Evolutionary conservation across 2,113 vertebrate genomes (phyloP).

Genomic region (Scartelaos histophorus): DNA sequence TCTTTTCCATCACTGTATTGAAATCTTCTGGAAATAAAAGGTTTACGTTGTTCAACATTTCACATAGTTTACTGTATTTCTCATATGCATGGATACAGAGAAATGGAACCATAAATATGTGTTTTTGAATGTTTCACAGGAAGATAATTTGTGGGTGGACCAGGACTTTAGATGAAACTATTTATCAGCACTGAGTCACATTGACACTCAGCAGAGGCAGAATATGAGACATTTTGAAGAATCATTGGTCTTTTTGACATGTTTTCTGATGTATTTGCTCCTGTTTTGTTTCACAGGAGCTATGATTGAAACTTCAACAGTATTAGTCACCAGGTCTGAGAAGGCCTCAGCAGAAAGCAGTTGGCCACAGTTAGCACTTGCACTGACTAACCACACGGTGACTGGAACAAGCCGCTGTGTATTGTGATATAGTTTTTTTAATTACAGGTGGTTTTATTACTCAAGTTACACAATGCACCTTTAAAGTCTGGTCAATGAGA

Average conservation of each 20-base stretch:
- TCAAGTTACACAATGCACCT: too few species aligned
- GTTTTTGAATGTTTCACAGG: background rate
- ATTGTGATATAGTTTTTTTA: background rate
- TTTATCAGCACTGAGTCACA: slow-evolving; percentile 20
- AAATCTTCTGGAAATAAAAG: too few species aligned
- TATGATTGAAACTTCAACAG: background rate
- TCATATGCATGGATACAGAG: too few species aligned
- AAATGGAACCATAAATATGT: too few species aligned
- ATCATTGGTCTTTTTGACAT: background rate
- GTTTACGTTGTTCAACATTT: too few species aligned
- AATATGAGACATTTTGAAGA: slow-evolving; percentile 10
- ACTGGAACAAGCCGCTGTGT: too few species aligned
- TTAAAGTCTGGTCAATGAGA: background rate
- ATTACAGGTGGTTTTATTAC: too few species aligned
- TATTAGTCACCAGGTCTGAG: background rate
- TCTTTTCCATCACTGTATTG: too few species aligned
- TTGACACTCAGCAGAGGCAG: background rate
- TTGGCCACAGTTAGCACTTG: background rate
- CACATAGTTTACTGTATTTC: too few species aligned
- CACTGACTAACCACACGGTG: background rate
- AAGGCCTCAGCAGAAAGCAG: background rate
- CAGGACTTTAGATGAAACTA: slow-evolving; percentile 25
- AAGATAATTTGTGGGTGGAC: slow-evolving; percentile 25
- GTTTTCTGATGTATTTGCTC: background rate
- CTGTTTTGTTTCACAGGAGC: background rate